Evolutionary conservation across 2,113 vertebrate species (phyloP), one percentile per base, ranked within the genome.

Genomic region (Probosciger aterrimus): DNA sequence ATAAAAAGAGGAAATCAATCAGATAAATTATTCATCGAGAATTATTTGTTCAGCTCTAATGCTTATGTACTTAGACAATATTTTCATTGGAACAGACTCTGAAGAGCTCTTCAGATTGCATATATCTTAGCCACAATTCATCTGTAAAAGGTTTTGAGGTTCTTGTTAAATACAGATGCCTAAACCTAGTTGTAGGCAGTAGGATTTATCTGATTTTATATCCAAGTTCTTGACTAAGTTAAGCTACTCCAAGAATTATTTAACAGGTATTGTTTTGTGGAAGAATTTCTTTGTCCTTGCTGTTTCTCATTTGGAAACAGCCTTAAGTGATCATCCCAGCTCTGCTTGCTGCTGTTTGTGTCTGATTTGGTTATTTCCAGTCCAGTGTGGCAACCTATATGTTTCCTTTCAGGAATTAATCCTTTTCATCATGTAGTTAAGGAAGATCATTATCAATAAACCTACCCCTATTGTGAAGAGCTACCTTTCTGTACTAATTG

Each of bases 1-100:
- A 94, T 93, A 95, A 96, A 95, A 96, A 95, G 69, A 84, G 79
- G 92, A 96, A 97, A 96, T 97, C 96, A 97, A 96, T 97, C 95
- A 97, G 96, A 96, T 97, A 96, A 96, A 97, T 97, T 96, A 97
- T 97, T 97, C 95, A 97, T 96, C 0, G 73, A 92, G 96, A 97
- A 97, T 97, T 96, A 97, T 97, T 97, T 97, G 96, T 96, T 97
- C 96, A 95, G 95, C 93, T 96, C 95, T 96, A 95, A 97, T 93
- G 96, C 93, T 95, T 97, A 95, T 96, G 93, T 94, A 94, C 96
- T 96, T 96, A 97, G 86, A 96, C 96, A 97, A 97, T 97, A 97
- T 97, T 97, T 97, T 97, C 96, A 94, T 94, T 97, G 96, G 95
- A 96, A 94, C 95, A 90, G 95, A 91, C 76, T 84, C 95, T 97